Evolutionary conservation across 2,797 vertebrate species (phyloP), one percentile per base, ranked within the genome.

Genomic region (Avahi laniger): DNA sequence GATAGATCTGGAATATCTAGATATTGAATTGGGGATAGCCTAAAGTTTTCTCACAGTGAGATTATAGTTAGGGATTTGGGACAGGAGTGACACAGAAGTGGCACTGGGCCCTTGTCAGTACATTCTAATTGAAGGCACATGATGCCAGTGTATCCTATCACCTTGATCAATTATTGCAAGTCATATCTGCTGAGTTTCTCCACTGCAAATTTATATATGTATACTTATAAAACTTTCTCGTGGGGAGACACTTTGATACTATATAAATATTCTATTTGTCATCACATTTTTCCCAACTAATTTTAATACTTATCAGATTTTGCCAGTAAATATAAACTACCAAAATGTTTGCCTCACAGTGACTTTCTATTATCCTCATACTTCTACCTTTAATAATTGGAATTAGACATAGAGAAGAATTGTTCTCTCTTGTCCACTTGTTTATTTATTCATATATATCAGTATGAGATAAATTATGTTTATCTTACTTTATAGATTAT

Each of bases 91-190:
- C n/a, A 28, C 14, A 26, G 38, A 80, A 57, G 26, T 65, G 38
- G 38, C 7, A 17, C 8, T 61, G 7, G 73, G 18, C 33, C 6
- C 30, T 73, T 48, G 20, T 20, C 48, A 20, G 11, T 10, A 5
- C 17, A 3, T 17, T 2, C 35, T 43, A 2, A 20, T 1, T 28
- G 18, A 30, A 43, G 33, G 10, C 18, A 0, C 3, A 12, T 10
- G 18, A 30, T 8, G 22, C 5, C 15, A 12, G 0, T 5, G 13
- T 13, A 9, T 70, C n/a, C n/a, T 18, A 11, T 8, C 4, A 33
- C 17, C 17, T 35, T 38, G 30, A 70, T 12, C 54, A 89, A 0
- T 41, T 6, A 2, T 0, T 41, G 7, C 35, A 33, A 48, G 10
- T 48, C 8, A 12, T 8, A 7, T 20, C 48, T 80, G 33, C 15